Base-by-base conservation (phyloP, 2,797 vertebrate species). In the Pogoniulus pusillus region DNA sequence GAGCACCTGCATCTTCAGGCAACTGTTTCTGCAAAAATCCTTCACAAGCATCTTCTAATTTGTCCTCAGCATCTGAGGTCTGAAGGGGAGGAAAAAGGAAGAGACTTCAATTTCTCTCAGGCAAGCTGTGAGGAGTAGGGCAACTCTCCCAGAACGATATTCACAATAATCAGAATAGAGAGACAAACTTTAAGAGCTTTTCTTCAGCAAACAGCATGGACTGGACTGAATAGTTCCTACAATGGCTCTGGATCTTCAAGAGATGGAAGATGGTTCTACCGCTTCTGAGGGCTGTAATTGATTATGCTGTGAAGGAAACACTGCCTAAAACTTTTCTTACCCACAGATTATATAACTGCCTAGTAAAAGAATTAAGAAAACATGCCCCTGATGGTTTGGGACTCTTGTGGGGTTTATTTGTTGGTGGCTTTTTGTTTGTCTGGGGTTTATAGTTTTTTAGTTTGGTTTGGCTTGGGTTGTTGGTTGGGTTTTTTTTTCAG, bases 21-120 rank as follows among this genome's bases (percentile, higher is more conserved):
- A 19, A 43, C 34, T 58, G 47, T 45, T 82, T 69, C 68, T 75
- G 90, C 32, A 68, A 63, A 89, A 78, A 81, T 22, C 49, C 70
- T 83, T 66, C 90, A 66, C 66, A 71, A 37, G 58, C 39, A 59
- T 68, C 89, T 95, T 93, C 89, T 59, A 89, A 82, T 73, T 82
- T 85, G 57, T 81, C 93, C 74, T 94, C 87, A 59, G 74, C 29
- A 47, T 89, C 55, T 73, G 93, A 95, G 29, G 75, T 89, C 97
- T 97, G 89, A 37, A 93, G 51, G 39, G 10, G 24, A 54, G 43
- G 17, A 10, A 43, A n/a, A 76, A 63, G 9, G 24, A 20, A 84
- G n/a, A 5, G 1, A 71, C 86, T 57, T 64, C 12, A 4, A 1
- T 64, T 78, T 83, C 59, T 71, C 27, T 27, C 55, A 81, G 23